Evolutionary conservation across 2,113 vertebrate species (phyloP), one percentile per base, ranked within the genome.

Genomic region (Pteruthius melanotis): DNA sequence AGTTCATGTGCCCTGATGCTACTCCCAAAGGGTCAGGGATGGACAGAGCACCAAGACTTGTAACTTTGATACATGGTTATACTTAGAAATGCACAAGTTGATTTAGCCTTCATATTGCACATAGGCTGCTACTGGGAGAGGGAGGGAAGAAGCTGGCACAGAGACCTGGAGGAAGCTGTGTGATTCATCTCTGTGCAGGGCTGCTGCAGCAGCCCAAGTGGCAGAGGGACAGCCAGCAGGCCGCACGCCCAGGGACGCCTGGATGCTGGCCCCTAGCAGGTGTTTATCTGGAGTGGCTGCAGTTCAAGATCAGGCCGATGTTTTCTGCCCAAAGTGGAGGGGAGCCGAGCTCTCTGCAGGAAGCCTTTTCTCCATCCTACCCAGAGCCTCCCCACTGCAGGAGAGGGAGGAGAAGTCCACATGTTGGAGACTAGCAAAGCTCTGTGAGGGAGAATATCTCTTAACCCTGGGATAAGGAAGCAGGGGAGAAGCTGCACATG

Each of bases 201-300:
- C 83, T 72, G 52, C 47, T 12, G 27, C 33, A 24, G 21, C 52
- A 83, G 64, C 64, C 1, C 0, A 11, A 24, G 78, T 2, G 13
- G 53, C 6, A 31, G 31, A 63, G 82, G 63, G 47, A 39, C 64
- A 40, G 40, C 59, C 79, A 76, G 63, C 37, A 23, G 79, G 71
- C 82, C 39, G 53, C 0, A 2, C 0, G 13, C 61, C 45, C 65
- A 28, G 70, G 39, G 44, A 22, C 0, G 1, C 56, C 61, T 65
- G 60, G 21, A 19, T 57, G 79, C 75, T 22, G 27, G 26, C 39
- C 44, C 7, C 39, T 19, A 60, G 59, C 54, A 91, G 71, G 66
- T 84, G 69, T 76, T 91, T 27, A 28, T 53, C 64, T 7, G 2
- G 6, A 47, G 64, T 18, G 56, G 47, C 87, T 9, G 3, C 52